Evolutionary conservation across 2,113 vertebrate genomes (phyloP), one percentile per base, ranked within the genome.

Genomic region (Coracopsis vasa): DNA sequence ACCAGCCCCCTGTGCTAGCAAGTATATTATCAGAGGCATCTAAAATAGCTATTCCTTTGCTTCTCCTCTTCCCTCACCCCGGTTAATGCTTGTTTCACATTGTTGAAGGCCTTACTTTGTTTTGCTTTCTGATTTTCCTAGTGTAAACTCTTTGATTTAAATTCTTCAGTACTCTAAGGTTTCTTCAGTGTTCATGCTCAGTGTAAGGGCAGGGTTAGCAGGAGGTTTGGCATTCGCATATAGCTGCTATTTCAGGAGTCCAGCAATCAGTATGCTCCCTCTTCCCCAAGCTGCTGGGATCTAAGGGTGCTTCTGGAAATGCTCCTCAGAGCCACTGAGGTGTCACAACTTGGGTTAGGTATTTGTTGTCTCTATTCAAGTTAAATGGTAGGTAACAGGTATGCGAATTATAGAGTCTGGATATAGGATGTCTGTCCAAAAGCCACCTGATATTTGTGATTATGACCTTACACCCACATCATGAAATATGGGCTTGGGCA

Each of bases 221-320:
- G 54, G 54, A 50, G 27, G 16, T 67, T 64, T 37, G 41, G 50
- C 39, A 28, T 12, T 81, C 8, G 0, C 1, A 0, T 5, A 25
- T 29, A 39, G 27, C 33, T 58, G 3, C 7, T 10, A 3, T 2
- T 74, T 33, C 42, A 61, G 39, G 31, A 45, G 64, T 11, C 25
- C 39, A 64, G 33, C 33, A 54, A 10, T 6, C 2, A 1, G 12
- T 19, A 8, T 0, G 0, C 1, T 64, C 23, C 21, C 17, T 78
- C 48, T 61, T 33, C 28, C 35, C 25, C 39, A 60, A 45, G 39
- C 5, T 71, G 3, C 54, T 42, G 37, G 5, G 16, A 4, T 28
- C 20, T 19, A 41, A 45, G 37, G 33, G 7, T 45, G 28, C 20
- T 24, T 29, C 51, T 60, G 77, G 16, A 54, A 53, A 29, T 27